Evolutionary conservation across 2,888 invertebrate genomes (phyloP).

Genomic region (Erebia epiphron): DNA sequence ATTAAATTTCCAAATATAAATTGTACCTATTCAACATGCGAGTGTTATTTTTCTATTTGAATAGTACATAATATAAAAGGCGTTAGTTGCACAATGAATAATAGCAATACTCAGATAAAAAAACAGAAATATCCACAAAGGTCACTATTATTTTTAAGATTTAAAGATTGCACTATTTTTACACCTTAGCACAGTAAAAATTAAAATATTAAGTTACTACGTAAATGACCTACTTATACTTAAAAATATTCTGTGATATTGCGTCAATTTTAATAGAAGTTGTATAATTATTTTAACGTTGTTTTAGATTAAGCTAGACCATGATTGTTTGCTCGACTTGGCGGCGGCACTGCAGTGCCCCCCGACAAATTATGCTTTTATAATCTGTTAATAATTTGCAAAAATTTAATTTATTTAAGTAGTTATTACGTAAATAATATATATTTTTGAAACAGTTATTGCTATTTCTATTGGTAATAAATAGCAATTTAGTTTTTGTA

Average conservation of each 20-base stretch:
- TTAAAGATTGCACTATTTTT: background rate
- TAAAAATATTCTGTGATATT: conserved; percentile 34
- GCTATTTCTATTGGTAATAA: background rate
- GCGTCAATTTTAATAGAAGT: conserved; percentile 29
- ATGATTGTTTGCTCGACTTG: too few species aligned
- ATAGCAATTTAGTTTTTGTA: background rate
- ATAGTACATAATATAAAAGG: background rate
- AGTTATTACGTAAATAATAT: background rate
- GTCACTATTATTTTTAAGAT: too few species aligned
- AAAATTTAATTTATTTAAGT: too few species aligned
- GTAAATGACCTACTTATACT: background rate
- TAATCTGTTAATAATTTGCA: too few species aligned
- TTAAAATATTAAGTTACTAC: background rate
- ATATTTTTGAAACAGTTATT: background rate
- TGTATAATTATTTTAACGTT: conserved; percentile 22
- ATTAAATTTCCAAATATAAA: too few species aligned
- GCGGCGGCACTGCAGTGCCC: too few species aligned
- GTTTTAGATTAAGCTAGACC: background rate
- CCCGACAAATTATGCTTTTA: conserved; percentile 8
- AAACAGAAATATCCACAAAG: background rate
- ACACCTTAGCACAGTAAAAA: background rate
- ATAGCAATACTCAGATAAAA: background rate
- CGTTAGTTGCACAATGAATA: background rate
- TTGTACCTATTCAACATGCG: too few species aligned
- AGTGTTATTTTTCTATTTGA: too few species aligned